phyloP scores from a whole-genome alignment of 2,113 vertebrate species.

The Deroptyus accipitrinus region DNA sequence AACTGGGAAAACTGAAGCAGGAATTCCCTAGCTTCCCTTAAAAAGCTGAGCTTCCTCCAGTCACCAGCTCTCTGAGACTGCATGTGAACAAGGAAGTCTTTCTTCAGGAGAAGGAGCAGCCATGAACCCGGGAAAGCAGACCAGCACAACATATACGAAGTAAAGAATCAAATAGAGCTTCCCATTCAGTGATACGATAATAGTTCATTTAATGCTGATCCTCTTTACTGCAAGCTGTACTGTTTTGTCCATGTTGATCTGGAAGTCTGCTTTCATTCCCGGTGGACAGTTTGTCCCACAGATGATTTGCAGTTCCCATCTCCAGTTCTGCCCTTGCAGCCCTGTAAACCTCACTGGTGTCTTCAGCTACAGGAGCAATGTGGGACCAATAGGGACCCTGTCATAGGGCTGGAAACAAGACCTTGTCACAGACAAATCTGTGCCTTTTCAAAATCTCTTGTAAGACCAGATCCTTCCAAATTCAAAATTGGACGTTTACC shows the following conservation, averaged over 20 bases:
- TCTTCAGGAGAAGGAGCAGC: neutral
- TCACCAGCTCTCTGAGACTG: neutral
- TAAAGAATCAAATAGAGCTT: neutral
- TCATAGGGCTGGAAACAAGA: neutral
- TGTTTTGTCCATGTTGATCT: neutral
- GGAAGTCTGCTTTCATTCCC: neutral
- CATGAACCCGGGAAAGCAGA: neutral
- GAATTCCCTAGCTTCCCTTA: neutral
- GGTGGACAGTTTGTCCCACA: neutral
- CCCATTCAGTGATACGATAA: accelerated
- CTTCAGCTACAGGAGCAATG: neutral
- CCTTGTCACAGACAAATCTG: neutral
- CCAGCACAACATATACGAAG: accelerated
- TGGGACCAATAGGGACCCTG: accelerated
- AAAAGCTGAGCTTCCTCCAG: neutral
- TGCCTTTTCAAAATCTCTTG: neutral
- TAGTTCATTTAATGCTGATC: neutral
- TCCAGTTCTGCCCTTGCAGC: neutral
- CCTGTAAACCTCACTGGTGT: neutral
- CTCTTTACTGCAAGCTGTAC: neutral
- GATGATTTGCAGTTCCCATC: neutral
- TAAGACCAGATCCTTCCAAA: neutral
- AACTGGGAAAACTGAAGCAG: neutral
- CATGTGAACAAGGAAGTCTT: neutral
- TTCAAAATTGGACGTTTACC: neutral